Conservation (phyloP, 2,888 invertebrate species). For the Cactoblastis cactorum region DNA sequence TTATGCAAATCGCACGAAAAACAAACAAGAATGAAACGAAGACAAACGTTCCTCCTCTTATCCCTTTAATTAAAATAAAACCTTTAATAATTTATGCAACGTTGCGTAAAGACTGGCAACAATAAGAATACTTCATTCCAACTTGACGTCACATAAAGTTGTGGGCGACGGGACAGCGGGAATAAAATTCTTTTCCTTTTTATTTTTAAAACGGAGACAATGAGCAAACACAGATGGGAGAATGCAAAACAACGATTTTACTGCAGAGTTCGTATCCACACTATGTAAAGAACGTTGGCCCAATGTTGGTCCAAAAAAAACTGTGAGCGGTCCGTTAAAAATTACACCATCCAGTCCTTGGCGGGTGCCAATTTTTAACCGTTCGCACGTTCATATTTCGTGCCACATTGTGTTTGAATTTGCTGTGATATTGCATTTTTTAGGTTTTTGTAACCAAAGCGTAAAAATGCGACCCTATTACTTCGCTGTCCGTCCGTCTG, state of each 20-base stretch:
- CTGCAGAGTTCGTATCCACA: slow-evolving; percentile 36
- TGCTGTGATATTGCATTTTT: neutral
- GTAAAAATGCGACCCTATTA: no score
- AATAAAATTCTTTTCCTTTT: slow-evolving; percentile 69
- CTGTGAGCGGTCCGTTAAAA: slow-evolving; percentile 7
- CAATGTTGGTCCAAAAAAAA: slow-evolving; percentile 6
- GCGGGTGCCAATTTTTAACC: slow-evolving; percentile 10
- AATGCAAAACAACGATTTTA: slow-evolving; percentile 72
- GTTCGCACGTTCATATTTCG: slow-evolving; percentile 5
- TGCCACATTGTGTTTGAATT: slow-evolving; percentile 7
- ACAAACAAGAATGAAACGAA: slow-evolving; percentile 19
- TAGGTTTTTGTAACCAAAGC: neutral
- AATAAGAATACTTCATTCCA: slow-evolving; percentile 73
- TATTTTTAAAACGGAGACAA: slow-evolving; percentile 74
- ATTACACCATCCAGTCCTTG: slow-evolving; percentile 13
- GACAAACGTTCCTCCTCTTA: slow-evolving; percentile 28
- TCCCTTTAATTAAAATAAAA: slow-evolving; percentile 60
- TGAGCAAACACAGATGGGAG: slow-evolving; percentile 75
- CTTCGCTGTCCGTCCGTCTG: no score
- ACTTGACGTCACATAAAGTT: slow-evolving; percentile 76
- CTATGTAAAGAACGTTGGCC: slow-evolving; percentile 6
- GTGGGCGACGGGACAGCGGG: slow-evolving; percentile 65
- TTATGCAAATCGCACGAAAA: slow-evolving; percentile 29
- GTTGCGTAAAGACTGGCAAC: slow-evolving; percentile 61
- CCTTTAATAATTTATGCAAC: slow-evolving; percentile 65